phyloP scores from a whole-genome alignment of 2,888 invertebrate species.

The Leuctra nigra region DNA sequence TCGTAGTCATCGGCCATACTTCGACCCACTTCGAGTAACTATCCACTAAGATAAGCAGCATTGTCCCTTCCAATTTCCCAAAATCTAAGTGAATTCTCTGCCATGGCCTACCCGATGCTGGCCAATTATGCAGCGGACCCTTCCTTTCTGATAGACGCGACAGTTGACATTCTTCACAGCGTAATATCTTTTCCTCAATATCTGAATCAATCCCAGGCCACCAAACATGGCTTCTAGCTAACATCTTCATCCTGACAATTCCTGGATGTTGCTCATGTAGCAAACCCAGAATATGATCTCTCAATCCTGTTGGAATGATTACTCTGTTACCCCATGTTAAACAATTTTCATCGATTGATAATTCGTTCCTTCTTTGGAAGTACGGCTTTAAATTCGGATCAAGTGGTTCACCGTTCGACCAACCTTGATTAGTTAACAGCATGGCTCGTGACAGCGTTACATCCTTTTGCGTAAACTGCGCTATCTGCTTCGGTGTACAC shows the following conservation, averaged over 20 bases:
- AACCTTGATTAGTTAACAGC: not conserved
- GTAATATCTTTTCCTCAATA: conserved; percentile 22
- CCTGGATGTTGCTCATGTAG: conserved; percentile 15
- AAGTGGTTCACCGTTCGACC: not conserved
- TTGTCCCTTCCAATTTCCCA: conserved; percentile 29
- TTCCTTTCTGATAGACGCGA: conserved; percentile 26
- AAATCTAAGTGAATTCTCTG: conserved; percentile 30
- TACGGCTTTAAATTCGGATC: conserved; percentile 11
- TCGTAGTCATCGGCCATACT: conserved; percentile 27
- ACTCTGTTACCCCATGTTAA: conserved; percentile 29
- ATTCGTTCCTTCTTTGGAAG: not conserved
- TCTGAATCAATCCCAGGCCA: conserved; percentile 25
- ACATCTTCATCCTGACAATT: conserved; percentile 15
- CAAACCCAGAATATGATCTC: not conserved
- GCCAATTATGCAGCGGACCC: conserved; percentile 29
- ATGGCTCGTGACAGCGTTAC: conserved; percentile 3
- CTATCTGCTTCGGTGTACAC: not conserved
- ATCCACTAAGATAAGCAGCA: conserved; percentile 30
- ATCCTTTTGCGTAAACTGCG: not conserved
- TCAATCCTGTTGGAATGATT: conserved; percentile 23
- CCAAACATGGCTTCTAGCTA: conserved; percentile 24
- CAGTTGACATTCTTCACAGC: conserved; percentile 23
- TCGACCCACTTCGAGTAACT: conserved; percentile 31
- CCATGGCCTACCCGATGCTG: conserved; percentile 28
- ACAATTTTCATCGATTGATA: conserved; percentile 23